phyloP scores from a whole-genome alignment of 2,797 vertebrate species.

The Alcedo atthis region DNA sequence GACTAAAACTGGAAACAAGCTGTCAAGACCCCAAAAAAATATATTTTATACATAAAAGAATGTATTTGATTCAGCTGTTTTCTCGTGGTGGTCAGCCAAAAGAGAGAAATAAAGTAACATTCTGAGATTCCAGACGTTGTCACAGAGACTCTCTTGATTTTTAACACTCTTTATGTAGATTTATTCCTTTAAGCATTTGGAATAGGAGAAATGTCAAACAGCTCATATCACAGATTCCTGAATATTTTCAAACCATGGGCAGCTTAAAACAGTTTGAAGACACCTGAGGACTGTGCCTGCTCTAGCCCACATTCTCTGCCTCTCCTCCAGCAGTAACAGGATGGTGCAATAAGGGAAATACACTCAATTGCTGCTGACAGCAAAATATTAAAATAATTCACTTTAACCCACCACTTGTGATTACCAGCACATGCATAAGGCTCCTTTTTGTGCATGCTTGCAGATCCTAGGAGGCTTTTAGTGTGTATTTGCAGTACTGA shows the following conservation, averaged over 20 bases:
- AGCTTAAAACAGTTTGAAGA: constrained; percentile 44
- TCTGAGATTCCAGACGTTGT: constrained; percentile 21
- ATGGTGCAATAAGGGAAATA: background rate
- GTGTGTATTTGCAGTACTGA: constrained; percentile 1
- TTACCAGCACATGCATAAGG: background rate
- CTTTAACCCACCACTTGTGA: background rate
- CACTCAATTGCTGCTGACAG: background rate
- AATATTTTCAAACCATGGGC: constrained; percentile 52
- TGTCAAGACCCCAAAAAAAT: constrained; percentile 35
- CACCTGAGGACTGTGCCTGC: constrained; percentile 10
- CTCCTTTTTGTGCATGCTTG: background rate
- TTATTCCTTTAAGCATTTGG: constrained; percentile 58
- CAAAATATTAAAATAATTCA: constrained; percentile 24
- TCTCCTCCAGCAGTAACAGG: background rate
- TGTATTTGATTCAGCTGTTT: constrained; percentile 53
- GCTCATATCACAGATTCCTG: constrained; percentile 61
- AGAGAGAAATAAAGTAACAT: constrained; percentile 53
- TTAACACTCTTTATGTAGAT: constrained; percentile 60
- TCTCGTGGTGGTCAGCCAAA: constrained; percentile 51
- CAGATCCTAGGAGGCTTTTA: constrained; percentile 14
- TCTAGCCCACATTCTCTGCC: background rate
- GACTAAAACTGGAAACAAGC: constrained; percentile 62
- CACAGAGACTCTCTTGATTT: background rate
- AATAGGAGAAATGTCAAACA: constrained; percentile 65
- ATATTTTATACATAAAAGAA: constrained; percentile 52